A percentile compares a stretch with the other conserved stretches of the same genome.
phyloP scores from a whole-genome alignment of 2,113 vertebrate genomes.

The Corynorhinus townsendii region DNA sequence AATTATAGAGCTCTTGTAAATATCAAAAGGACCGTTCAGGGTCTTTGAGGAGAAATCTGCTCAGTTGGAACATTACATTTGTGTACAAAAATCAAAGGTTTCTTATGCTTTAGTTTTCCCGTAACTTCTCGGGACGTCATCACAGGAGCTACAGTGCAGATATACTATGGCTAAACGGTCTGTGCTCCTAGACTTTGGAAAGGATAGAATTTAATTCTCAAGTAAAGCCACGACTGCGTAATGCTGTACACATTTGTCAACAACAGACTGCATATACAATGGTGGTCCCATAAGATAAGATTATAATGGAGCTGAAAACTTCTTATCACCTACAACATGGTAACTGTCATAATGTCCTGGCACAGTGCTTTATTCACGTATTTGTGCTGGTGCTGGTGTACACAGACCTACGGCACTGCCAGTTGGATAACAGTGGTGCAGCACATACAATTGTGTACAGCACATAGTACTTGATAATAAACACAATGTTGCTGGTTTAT shows the following conservation, averaged over 20 bases:
- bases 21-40: conserved; percentile 50
- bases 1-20: conserved; percentile 62
- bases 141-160: accelerated
- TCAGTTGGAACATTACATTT: conserved; percentile 6
- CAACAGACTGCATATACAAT: background rate
- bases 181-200: background rate
- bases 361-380: background rate
- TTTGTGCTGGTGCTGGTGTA: background rate
- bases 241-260: background rate
- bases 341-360: background rate
- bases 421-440: background rate
- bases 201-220: background rate
- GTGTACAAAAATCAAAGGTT: conserved; percentile 41
- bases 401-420: background rate
- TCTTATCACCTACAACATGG: background rate
- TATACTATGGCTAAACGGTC: background rate
- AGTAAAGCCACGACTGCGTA: background rate
- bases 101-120: background rate
- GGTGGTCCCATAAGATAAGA: background rate
- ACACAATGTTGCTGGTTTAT: background rate
- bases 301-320: background rate
- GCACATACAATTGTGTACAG: background rate
- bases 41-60: conserved; percentile 37
- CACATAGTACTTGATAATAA: background rate
- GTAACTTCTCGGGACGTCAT: background rate